Conservation (phyloP, 2,113 vertebrate species). For the Corythaixoides concolor region DNA sequence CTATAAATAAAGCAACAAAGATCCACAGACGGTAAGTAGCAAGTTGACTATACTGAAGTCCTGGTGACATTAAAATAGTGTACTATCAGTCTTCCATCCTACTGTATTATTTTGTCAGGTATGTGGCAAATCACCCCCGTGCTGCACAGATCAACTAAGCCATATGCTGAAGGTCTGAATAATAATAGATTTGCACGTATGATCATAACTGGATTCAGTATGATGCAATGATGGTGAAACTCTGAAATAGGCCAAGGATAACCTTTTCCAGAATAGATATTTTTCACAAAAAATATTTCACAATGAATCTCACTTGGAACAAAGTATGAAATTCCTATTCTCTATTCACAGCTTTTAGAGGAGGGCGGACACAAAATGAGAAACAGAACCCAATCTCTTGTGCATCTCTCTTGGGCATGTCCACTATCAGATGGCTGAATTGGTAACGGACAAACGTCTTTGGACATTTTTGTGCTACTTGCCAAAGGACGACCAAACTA, state of each 20-base stretch:
- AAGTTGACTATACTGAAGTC: background rate
- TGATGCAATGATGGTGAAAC: background rate
- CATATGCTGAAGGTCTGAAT: background rate
- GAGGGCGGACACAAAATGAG: background rate
- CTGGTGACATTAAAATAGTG: background rate
- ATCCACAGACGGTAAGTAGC: background rate
- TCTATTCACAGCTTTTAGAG: background rate
- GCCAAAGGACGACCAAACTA: background rate
- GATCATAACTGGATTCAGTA: background rate
- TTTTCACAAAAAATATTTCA: background rate
- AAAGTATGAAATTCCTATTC: background rate
- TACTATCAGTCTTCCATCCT: background rate
- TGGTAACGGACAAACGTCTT: background rate
- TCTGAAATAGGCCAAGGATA: background rate
- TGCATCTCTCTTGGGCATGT: background rate
- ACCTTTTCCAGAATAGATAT: background rate
- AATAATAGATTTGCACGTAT: background rate
- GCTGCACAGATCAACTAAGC: background rate
- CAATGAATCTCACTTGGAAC: background rate
- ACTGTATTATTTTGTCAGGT: background rate
- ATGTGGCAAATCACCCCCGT: background rate
- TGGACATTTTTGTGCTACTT: background rate
- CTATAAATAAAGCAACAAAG: constrained; percentile 54
- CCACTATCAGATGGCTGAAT: background rate
- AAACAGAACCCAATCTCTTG: background rate